Percentiles rank a stretch among this genome's conserved stretches.
phyloP scores from a whole-genome alignment of 1,140 invertebrate genomes.

The Drosophila elegans region DNA sequence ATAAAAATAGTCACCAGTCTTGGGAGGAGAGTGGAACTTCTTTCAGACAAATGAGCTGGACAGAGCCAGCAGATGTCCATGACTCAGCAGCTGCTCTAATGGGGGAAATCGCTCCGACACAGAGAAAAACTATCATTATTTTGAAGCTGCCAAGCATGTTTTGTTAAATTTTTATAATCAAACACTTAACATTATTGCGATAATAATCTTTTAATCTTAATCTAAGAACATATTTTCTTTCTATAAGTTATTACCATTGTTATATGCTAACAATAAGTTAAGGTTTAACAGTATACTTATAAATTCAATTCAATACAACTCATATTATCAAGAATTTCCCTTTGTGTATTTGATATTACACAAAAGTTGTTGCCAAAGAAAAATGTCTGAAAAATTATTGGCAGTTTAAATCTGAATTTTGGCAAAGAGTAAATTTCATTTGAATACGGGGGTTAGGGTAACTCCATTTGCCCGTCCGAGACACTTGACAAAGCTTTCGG shows the following conservation, averaged over 20 bases:
- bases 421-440: slow-evolving; percentile 38
- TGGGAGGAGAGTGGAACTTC: slow-evolving; percentile 4
- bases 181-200: too few species aligned
- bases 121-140: slow-evolving; percentile 2
- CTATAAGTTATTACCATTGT: too few species aligned
- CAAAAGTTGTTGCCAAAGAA: slow-evolving; percentile 6
- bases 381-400: slow-evolving; percentile 64
- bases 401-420: slow-evolving; percentile 66
- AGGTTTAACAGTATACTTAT: too few species aligned
- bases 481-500: slow-evolving; percentile 37
- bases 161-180: too few species aligned
- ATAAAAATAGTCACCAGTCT: slow-evolving; percentile 67
- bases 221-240: too few species aligned
- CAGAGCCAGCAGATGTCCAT: slow-evolving; percentile 60
- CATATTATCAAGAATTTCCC: not conserved
- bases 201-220: too few species aligned
- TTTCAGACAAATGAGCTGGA: slow-evolving; percentile 49
- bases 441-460: slow-evolving; percentile 24
- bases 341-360: not conserved
- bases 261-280: too few species aligned
- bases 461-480: slow-evolving; percentile 1
- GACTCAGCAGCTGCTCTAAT: slow-evolving; percentile 65
- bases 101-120: slow-evolving; percentile 3
- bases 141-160: not conserved
- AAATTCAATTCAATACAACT: not conserved